Base-by-base conservation (phyloP, 2,797 vertebrate species). In the Scomberomorus guttatus region DNA sequence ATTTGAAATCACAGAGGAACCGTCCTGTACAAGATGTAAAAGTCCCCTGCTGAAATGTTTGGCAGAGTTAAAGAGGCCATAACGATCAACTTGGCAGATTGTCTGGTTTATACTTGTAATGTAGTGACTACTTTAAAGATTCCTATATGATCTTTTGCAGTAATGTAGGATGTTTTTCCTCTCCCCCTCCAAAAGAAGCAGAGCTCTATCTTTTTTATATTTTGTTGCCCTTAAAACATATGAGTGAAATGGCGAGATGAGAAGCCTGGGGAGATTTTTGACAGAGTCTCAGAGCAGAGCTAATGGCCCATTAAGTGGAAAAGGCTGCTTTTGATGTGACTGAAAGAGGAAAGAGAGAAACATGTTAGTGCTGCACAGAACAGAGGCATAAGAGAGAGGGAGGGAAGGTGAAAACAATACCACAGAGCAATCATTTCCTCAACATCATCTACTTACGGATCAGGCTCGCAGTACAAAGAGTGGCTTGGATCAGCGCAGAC, bases 241-340 rank as follows among this genome's bases (percentile, higher is more conserved):
- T 1, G 72, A 84, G 68, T 78, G 73, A 78, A 81, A 83, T 52
- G 52, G 39, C 15, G 39, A 67, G 81, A 87, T 75, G 71, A 82
- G 82, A 83, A 81, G 81, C 65, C 72, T 5, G 44, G 59, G 65
- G 83, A 72, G 77, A 51, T 64, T 81, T 84, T 59, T 88, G 88
- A 87, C 83, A 80, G 79, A 80, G 76, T 85, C 81, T 87, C 83
- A 65, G 75, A 85, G 88, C 75, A 79, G 73, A 87, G 88, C 82
- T 91, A 91, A 92, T 90, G 88, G 90, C 50, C 85, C 85, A 90
- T 91, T 89, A 89, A 66, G 76, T 50, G 48, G 84, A 87, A 89
- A 90, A 80, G 48, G 69, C 79, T 79, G 52, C 81, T 80, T 90
- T 90, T 93, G 81, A 89, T 85, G 74, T 86, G 69, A 82, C 42